phyloP scores from a whole-genome alignment of 2,797 vertebrate genomes.

The Choloepus didactylus region DNA sequence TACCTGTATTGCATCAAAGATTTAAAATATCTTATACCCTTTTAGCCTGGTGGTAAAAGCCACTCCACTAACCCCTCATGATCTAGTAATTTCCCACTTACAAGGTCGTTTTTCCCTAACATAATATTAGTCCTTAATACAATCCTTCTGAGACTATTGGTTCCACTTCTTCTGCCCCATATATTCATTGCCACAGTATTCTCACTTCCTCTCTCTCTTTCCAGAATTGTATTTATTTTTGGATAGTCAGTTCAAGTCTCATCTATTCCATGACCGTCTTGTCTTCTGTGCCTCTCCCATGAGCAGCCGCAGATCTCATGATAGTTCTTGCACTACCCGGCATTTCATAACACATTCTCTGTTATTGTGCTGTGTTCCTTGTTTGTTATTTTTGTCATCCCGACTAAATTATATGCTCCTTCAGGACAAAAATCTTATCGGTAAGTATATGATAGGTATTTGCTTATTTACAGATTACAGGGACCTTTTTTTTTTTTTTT shows the following conservation, averaged over 20 bases:
- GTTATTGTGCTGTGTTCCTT: neutral
- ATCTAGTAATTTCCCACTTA: neutral
- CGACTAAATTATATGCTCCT: neutral
- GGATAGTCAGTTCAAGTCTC: neutral
- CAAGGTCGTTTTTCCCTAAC: neutral
- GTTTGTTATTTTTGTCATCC: neutral
- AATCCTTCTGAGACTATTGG: neutral
- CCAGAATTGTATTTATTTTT: neutral
- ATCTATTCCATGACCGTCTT: neutral
- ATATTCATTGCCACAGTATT: no score
- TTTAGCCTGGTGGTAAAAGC: neutral
- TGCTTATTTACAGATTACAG: neutral
- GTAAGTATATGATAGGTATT: neutral
- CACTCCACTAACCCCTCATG: neutral
- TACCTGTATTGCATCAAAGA: neutral
- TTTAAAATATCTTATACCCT: neutral
- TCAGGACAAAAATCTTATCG: neutral
- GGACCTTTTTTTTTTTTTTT: neutral
- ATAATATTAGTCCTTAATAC: neutral
- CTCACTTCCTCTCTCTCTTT: neutral
- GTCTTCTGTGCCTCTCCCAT: neutral
- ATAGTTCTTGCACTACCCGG: accelerated
- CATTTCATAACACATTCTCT: neutral
- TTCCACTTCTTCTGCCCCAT: neutral
- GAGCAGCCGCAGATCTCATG: neutral